These are phyloP conservation scores for Microcebus lehilahytsara DNA, from an alignment of 2,113 vertebrate species.

Conservation along the genomic window DNA sequence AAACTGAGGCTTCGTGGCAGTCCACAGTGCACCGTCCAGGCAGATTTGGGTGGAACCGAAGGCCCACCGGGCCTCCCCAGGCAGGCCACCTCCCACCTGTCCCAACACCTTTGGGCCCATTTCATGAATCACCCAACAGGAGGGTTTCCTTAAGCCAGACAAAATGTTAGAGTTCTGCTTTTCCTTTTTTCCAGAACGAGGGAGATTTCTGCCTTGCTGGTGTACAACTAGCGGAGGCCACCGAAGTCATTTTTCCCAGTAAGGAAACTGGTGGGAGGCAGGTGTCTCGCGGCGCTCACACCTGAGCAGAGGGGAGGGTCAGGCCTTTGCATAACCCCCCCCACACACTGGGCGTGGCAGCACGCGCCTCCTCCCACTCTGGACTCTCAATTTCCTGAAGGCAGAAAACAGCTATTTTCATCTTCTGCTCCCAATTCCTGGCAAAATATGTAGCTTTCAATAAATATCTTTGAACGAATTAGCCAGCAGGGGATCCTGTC, in stretches of 20 bases:
- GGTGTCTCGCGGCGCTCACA: fast-evolving
- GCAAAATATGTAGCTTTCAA: not conserved
- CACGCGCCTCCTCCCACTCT: fast-evolving
- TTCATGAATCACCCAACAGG: too few species aligned
- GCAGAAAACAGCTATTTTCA: not conserved
- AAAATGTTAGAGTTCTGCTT: not conserved
- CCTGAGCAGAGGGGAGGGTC: fast-evolving
- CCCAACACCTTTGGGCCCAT: fast-evolving
- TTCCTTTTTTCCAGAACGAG: not conserved
- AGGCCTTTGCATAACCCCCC: fast-evolving
- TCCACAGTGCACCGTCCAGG: fast-evolving
- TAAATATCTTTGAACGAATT: not conserved
- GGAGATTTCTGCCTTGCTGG: not conserved
- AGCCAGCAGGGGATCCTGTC: not conserved
- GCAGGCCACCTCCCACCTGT: fast-evolving
- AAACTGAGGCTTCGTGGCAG: not conserved
- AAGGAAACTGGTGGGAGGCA: fast-evolving
- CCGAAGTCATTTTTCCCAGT: fast-evolving
- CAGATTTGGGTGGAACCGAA: not conserved
- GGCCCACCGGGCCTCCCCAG: fast-evolving
- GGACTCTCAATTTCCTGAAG: not conserved
- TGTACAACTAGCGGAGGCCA: not conserved
- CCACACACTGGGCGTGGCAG: fast-evolving
- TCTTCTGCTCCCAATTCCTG: not conserved
- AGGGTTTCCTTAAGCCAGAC: not conserved